Evolutionary conservation across 64 coral and sea anemone species (phyloP), one percentile per base, ranked within the genome.

Genomic region (Hydrozoanthus tunicans): DNA sequence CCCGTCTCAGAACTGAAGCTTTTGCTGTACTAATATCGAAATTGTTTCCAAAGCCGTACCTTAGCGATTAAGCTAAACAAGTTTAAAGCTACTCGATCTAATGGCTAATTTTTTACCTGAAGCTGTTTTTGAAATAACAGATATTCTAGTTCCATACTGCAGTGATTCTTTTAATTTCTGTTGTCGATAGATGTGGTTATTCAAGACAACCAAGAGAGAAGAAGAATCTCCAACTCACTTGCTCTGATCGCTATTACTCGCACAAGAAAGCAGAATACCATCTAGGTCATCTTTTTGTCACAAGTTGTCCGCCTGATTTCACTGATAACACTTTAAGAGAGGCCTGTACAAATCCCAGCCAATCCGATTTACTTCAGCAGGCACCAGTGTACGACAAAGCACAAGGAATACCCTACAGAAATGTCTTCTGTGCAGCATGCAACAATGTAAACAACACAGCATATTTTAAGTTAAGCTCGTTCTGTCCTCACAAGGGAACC

Each of bases 381-480:
- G 56, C 56, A 8, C 82, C 82, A 7, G 82, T 85, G 51, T 85
- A 85, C 56, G 82, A 85, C 82, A 25, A 13, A 58, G 82, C 57
- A 12, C 14, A 85, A 70, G 65, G 82, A 26, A 70, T 85, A 85
- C 25, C 82, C 3, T 85, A 85, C 43, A 56, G 15, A 53, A 85
- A 85, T 71, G 11, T 85, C 1, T 85, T 70, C 32, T 85, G 82
- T 83, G 81, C 81, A 17, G 62, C 81, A 54, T 66, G 81, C 12
- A 83, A 83, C 81, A 83, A 83, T 7, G 62, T 66, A 83, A 1
- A 53, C 12, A 5, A 83, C 6, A 14, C 51, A 9, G 43, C 12
- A 3, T 83, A 66, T 83, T 83, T 68, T 51, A 15, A 68, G 5
- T 53, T 83, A 10, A 51, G 14, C 59, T 60, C 81, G 5, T 9